Base-by-base conservation (phyloP, 30 jellyfish, hydroid and myxozoan genomes). In the Cassiopea xamachana region DNA sequence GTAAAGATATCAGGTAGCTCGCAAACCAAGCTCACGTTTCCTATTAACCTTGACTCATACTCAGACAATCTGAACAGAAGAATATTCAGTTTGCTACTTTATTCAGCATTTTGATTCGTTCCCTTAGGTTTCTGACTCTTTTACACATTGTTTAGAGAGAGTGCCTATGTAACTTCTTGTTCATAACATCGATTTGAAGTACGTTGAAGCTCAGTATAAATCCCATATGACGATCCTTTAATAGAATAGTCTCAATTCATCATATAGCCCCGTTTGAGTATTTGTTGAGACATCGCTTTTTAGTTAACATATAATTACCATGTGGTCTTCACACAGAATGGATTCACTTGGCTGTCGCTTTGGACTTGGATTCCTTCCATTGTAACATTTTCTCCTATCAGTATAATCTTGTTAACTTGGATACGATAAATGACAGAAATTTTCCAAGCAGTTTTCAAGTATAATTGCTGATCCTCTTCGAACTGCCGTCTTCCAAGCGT, bases 241-340 rank as follows among this genome's bases (percentile, higher is more conserved):
- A 82, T 2, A 46, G 82, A 68, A 51, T 82, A 82, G 67, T 82
- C 90, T 46, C 67, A 49, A 13, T 82, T 71, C 47, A 82, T 62
- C 83, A 58, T 71, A 62, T 82, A 82, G 90, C 67, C 90, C 68
- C 67, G 90, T 82, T 82, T 62, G 58, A 73, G 73, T 70, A 67
- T 67, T 82, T 58, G 73, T 73, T 12, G 60, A 62, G 90, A 82
- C 90, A 82, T 82, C 90, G 14, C 90, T 60, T 82, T 78, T 73
- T 61, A 82, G 90, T 73, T 27, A 62, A 27, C 44, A 7, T 82
- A 45, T 45, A 12, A 69, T 55, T 64, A 60, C 49, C 55, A 82
- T 67, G 90, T 82, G 90, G 90, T 64, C 82, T 64, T 64, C 77
- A 80, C 55, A 68, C 60, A 80, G 27, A 80, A 61, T 82, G 73